Evolutionary conservation across 2,797 vertebrate species (phyloP).

Genomic region (Sphenopsis melanotis): DNA sequence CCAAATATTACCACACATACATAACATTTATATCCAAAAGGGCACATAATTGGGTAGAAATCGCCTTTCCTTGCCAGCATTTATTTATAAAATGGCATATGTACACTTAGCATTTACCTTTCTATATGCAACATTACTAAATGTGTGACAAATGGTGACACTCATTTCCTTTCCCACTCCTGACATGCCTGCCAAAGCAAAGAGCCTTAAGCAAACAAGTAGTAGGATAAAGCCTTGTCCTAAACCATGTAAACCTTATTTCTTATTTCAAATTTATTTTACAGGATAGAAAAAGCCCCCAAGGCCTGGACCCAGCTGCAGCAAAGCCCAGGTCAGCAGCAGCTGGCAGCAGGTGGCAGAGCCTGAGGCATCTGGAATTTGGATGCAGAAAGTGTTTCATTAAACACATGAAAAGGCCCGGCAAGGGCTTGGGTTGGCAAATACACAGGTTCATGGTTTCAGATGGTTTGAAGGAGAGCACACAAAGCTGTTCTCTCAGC

Average conservation of each 20-base stretch:
- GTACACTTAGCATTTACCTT: slow-evolving; percentile 34
- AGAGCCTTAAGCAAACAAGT: neutral
- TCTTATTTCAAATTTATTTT: neutral
- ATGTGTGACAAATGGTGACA: neutral
- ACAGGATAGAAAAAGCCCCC: neutral
- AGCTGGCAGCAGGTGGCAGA: neutral
- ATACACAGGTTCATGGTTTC: accelerated
- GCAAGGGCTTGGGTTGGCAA: neutral
- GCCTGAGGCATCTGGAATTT: neutral
- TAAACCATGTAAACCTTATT: neutral
- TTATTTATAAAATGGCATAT: slow-evolving; percentile 33
- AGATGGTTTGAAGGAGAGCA: neutral
- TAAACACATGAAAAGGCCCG: neutral
- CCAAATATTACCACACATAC: slow-evolving; percentile 52
- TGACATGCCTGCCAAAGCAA: neutral
- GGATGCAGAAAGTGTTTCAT: neutral
- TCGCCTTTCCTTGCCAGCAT: neutral
- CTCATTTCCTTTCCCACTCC: neutral
- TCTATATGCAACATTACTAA: neutral
- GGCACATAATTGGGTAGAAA: neutral
- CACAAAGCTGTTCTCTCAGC: accelerated
- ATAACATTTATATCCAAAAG: slow-evolving; percentile 37
- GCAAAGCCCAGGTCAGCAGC: neutral
- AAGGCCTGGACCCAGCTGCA: neutral
- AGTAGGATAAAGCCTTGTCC: neutral